Base-by-base conservation (phyloP, 2,888 invertebrate genomes). In the Tridacna crocea region DNA sequence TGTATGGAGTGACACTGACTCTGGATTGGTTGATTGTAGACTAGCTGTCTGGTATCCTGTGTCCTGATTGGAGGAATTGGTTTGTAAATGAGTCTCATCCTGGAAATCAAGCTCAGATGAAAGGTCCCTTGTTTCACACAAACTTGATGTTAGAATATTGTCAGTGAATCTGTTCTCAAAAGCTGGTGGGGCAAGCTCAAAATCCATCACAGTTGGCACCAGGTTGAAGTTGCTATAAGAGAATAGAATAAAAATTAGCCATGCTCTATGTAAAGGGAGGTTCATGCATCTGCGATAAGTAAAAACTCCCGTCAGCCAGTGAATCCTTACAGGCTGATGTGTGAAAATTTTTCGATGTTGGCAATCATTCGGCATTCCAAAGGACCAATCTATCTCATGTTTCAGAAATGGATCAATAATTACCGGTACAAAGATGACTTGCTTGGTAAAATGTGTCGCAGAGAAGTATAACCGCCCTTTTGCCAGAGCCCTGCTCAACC, bases 21-120 rank as follows among this genome's bases (percentile, higher is more conserved):
- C 90, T 46, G 84, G 90, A 87, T 87, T 90, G 85, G 92, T 91
- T 63, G 88, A 87, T 82, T 92, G 92, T 24, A 92, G 84, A 83
- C 92, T 92, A 27, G 91, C 89, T 48, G 92, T 93, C 78, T 93
- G 91, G 83, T 93, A 93, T 19, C 93, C 93, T 47, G 93, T 93
- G 80, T 93, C 93, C 80, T 92, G 92, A 85, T 87, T 91, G 81
- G 90, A 85, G 68, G 87, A 85, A 82, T 87, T 88, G 11, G 87
- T 89, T 73, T 82, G 83, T 26, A 78, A 86, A 55, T 82, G 80
- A 13, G 87, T 88, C 61, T 91, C 88, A 70, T 85, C 80, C 12
- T 79, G 85, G n/a, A 80, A 86, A 70, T 89, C 88, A 77, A 84
- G 80, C 72, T 88, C 88, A 24, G 82, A 84, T 19, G 89, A 89